phyloP scores from a whole-genome alignment of 2,797 vertebrate genomes.

The Hapalemur alaotrensis region DNA sequence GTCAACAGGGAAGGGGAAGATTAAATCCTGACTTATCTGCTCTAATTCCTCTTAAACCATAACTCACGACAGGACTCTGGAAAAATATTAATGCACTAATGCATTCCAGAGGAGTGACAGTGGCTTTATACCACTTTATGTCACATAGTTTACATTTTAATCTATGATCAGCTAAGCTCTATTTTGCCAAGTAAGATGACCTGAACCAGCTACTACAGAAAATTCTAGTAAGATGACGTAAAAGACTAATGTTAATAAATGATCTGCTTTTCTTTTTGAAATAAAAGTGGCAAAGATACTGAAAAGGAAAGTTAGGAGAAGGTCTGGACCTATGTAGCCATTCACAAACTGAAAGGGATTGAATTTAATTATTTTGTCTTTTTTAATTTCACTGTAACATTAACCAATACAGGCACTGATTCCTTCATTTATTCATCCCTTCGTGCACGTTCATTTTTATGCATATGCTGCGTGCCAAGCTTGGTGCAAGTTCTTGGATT shows the following conservation, averaged over 20 bases:
- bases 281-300: neutral
- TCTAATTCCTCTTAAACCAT: neutral
- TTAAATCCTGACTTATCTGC: neutral
- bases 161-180: neutral
- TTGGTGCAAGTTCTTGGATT: neutral
- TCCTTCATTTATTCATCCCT: neutral
- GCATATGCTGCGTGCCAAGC: too few species aligned
- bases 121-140: neutral
- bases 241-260: slow-evolving; percentile 11
- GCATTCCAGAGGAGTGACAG: neutral
- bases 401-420: neutral
- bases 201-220: neutral
- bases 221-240: neutral
- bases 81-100: neutral
- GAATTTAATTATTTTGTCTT: neutral
- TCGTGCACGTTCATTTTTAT: neutral
- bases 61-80: neutral
- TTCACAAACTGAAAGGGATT: neutral
- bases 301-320: neutral
- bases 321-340: neutral
- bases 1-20: neutral
- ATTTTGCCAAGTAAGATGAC: neutral
- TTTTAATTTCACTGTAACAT: neutral
- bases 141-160: slow-evolving; percentile 29
- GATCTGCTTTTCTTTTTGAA: neutral